These are phyloP conservation scores for Arremon aurantiirostris DNA, from an alignment of 2,797 vertebrate genomes.

Conservation along the genomic window DNA sequence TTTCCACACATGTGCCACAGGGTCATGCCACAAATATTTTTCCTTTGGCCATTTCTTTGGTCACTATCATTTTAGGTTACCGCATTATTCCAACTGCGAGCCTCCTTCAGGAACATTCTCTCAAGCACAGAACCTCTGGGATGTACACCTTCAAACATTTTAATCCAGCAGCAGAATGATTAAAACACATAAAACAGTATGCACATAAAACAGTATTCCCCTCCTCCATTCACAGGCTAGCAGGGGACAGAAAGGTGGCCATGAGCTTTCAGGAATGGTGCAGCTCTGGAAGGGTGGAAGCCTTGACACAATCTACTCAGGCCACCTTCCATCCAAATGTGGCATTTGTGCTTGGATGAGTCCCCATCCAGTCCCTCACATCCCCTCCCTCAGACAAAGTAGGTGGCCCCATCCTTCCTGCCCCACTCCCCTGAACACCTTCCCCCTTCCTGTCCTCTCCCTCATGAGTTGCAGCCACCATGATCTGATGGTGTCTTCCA, in stretches of 20 bases:
- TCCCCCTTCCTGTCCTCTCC: neutral
- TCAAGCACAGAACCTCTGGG: neutral
- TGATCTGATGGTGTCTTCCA: neutral
- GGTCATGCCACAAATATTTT: neutral
- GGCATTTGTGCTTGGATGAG: neutral
- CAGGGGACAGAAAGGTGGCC: neutral
- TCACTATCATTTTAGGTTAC: neutral
- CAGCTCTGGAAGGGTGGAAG: neutral
- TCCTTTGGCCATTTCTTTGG: neutral
- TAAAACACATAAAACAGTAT: neutral
- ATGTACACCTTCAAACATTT: neutral
- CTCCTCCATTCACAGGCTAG: neutral
- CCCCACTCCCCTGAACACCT: neutral
- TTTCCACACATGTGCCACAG: neutral
- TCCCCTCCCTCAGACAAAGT: neutral
- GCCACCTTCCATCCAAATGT: neutral
- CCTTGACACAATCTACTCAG: neutral
- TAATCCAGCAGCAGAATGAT: neutral
- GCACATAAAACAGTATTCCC: neutral
- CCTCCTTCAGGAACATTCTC: neutral
- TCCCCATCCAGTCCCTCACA: neutral
- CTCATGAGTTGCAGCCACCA: accelerated
- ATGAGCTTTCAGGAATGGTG: neutral
- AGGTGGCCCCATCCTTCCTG: neutral
- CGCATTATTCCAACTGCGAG: accelerated